phyloP scores from a whole-genome alignment of 1,140 invertebrate species.

The Saccostrea glomerata region DNA sequence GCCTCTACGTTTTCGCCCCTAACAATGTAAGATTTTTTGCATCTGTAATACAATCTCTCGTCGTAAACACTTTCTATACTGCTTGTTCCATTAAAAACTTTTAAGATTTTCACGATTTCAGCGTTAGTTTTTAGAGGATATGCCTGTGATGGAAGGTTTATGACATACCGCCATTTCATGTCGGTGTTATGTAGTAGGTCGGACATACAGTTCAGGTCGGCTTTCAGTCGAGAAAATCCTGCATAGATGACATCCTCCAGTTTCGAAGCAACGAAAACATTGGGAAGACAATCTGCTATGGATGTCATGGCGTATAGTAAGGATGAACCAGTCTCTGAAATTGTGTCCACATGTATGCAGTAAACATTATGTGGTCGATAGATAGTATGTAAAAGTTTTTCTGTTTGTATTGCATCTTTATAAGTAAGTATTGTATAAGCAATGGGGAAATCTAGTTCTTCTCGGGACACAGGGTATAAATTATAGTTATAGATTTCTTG shows the following conservation, averaged over 20 bases:
- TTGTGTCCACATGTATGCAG: slow-evolving; percentile 74
- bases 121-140: background rate
- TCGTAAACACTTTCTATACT: slow-evolving; percentile 41
- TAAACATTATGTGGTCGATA: slow-evolving; percentile 55
- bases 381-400: background rate
- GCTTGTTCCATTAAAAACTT: slow-evolving; percentile 4
- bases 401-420: background rate
- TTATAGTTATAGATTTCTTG: background rate
- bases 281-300: background rate
- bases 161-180: slow-evolving; percentile 67
- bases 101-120: slow-evolving; percentile 67
- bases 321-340: slow-evolving; percentile 4
- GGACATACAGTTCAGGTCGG: slow-evolving; percentile 70
- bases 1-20: background rate
- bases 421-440: background rate
- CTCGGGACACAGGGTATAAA: background rate
- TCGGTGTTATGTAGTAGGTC: slow-evolving; percentile 57
- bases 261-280: slow-evolving; percentile 42
- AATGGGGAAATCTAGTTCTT: background rate
- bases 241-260: slow-evolving; percentile 67
- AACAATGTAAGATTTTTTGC: slow-evolving; percentile 45
- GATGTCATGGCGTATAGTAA: background rate
- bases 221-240: slow-evolving; percentile 63
- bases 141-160: slow-evolving; percentile 68
- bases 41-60: slow-evolving; percentile 56